Percentiles rank a stretch among this genome's conserved stretches.
Evolutionary conservation across 2,797 vertebrate genomes (phyloP).

Genomic region (Megaceryle alcyon): DNA sequence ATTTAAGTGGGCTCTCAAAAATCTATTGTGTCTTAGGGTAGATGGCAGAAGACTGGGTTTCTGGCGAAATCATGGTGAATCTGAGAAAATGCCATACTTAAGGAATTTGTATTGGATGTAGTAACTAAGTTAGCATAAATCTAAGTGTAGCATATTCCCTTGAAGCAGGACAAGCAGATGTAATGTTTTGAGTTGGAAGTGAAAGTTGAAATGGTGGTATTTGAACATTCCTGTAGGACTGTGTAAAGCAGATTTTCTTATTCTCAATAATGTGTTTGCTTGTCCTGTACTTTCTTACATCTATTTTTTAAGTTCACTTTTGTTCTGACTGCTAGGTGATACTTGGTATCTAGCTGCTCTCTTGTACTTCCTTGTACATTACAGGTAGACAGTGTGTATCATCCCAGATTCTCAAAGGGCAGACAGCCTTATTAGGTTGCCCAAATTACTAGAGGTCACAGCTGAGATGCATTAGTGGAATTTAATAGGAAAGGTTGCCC

Average conservation of each 20-base stretch:
- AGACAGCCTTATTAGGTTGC: background rate
- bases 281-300: background rate
- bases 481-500: conserved; percentile 5
- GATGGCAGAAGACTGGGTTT: background rate
- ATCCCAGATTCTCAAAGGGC: background rate
- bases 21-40: background rate
- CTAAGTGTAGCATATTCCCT: background rate
- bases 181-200: background rate
- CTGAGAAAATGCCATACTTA: background rate
- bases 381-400: background rate
- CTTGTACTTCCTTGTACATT: background rate
- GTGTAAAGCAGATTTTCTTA: background rate
- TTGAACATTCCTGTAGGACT: background rate
- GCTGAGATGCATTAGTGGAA: conserved; percentile 8
- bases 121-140: background rate
- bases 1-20: background rate
- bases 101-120: background rate
- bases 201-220: background rate
- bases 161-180: background rate
- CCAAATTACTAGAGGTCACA: conserved; percentile 14
- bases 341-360: background rate
- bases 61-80: background rate
- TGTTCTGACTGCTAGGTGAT: background rate
- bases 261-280: background rate
- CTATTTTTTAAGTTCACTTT: background rate